These are phyloP conservation scores for Emydoidea blandingii DNA, from an alignment of 2,797 vertebrate species.

Conservation along the genomic window DNA sequence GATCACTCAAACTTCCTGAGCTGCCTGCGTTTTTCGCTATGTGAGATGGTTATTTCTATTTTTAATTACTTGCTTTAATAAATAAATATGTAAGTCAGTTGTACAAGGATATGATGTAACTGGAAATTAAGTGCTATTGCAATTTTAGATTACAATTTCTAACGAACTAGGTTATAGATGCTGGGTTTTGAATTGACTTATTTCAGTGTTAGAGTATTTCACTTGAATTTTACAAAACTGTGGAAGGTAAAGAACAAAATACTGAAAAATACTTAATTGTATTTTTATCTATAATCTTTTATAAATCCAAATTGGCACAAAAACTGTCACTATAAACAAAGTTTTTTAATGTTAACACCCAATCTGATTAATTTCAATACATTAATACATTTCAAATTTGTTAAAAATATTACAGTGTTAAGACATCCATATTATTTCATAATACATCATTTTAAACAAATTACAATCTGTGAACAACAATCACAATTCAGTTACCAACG, in stretches of 20 bases:
- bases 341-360: background rate
- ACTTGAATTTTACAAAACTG: background rate
- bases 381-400: background rate
- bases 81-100: background rate
- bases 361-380: background rate
- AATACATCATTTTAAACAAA: background rate
- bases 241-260: background rate
- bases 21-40: background rate
- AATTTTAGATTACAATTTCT: background rate
- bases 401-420: background rate
- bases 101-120: background rate
- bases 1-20: background rate
- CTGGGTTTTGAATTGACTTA: background rate
- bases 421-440: background rate
- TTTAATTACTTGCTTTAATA: background rate
- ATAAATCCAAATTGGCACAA: background rate
- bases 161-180: background rate
- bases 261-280: background rate
- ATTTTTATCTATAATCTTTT: background rate
- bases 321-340: background rate
- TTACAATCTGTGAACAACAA: background rate
- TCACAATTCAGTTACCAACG: background rate
- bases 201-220: background rate
- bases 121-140: background rate
- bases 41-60: conserved; percentile 1